These are phyloP conservation scores for Antechinus flavipes DNA, from an alignment of 2,113 vertebrate genomes.

Conservation along the genomic window DNA sequence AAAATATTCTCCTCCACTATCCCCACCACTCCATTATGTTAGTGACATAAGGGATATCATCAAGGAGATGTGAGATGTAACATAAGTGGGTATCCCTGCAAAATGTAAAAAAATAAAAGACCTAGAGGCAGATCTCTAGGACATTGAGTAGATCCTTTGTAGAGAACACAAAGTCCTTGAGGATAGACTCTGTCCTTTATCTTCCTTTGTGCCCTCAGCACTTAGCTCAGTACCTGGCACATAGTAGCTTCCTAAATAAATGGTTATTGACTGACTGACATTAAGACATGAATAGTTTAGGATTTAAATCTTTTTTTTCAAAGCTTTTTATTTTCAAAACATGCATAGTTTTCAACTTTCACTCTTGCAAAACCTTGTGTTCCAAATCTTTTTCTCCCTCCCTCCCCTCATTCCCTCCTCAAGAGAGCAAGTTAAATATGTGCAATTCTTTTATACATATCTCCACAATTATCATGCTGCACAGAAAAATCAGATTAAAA, in stretches of 20 bases:
- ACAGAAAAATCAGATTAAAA: too few relatives aligned
- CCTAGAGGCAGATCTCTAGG: not conserved
- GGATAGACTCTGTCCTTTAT: not conserved
- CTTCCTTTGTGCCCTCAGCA: not conserved
- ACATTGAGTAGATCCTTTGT: not conserved
- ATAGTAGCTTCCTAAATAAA: not conserved
- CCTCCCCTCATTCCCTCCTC: too few relatives aligned
- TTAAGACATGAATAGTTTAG: not conserved
- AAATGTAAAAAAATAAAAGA: not conserved
- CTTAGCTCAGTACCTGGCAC: not conserved
- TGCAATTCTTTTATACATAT: too few relatives aligned
- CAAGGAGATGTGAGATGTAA: not conserved
- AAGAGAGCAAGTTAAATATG: too few relatives aligned
- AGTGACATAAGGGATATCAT: not conserved
- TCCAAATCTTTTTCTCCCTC: too few relatives aligned
- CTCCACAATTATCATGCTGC: too few relatives aligned
- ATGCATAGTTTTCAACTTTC: too few relatives aligned
- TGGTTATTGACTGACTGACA: not conserved
- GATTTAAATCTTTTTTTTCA: not conserved
- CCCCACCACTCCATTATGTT: too few relatives aligned
- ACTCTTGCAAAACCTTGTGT: too few relatives aligned
- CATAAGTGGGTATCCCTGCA: not conserved
- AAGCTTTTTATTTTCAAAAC: too few relatives aligned
- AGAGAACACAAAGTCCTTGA: not conserved
- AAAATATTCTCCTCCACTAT: not conserved